A percentile compares a stretch with the other conserved stretches of the same genome.
Evolutionary conservation across 2,888 invertebrate genomes (phyloP).

Genomic region (Cinara cedri): DNA sequence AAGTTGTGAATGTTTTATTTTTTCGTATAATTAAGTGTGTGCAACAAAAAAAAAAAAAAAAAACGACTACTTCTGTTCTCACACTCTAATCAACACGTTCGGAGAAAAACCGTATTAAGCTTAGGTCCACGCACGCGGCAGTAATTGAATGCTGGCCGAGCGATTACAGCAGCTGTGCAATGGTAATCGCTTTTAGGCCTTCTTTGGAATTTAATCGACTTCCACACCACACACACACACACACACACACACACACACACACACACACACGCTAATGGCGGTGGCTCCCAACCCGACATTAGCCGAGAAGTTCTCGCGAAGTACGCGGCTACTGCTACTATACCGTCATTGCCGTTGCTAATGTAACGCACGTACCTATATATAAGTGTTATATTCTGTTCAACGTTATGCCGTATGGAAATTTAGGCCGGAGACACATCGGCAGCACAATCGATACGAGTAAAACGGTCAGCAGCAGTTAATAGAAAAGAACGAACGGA

Average conservation of each 20-base stretch:
- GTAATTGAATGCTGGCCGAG: too few relatives aligned
- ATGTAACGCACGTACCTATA: neutral
- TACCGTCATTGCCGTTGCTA: slow-evolving; percentile 14
- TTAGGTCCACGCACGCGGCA: too few relatives aligned
- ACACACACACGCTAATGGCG: neutral
- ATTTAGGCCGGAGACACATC: slow-evolving; percentile 42
- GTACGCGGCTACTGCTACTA: neutral
- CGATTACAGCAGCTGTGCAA: too few relatives aligned
- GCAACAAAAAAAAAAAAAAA: too few relatives aligned
- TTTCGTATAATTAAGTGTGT: too few relatives aligned
- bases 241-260: too few relatives aligned
- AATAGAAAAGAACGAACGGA: neutral
- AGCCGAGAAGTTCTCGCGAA: neutral
- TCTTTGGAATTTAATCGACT: slow-evolving; percentile 13
- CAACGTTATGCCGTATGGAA: slow-evolving; percentile 30
- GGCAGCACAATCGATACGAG: slow-evolving; percentile 25
- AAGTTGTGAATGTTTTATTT: too few relatives aligned
- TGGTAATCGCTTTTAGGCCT: neutral
- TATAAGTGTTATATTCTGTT: neutral
- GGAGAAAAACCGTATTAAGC: too few relatives aligned
- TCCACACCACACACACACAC: too few relatives aligned
- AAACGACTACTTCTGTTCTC: too few relatives aligned
- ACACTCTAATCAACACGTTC: too few relatives aligned
- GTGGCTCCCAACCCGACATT: neutral
- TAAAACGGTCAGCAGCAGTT: slow-evolving; percentile 5